Base-by-base conservation (phyloP, 2,113 vertebrate species). In the Raja brachyura region DNA sequence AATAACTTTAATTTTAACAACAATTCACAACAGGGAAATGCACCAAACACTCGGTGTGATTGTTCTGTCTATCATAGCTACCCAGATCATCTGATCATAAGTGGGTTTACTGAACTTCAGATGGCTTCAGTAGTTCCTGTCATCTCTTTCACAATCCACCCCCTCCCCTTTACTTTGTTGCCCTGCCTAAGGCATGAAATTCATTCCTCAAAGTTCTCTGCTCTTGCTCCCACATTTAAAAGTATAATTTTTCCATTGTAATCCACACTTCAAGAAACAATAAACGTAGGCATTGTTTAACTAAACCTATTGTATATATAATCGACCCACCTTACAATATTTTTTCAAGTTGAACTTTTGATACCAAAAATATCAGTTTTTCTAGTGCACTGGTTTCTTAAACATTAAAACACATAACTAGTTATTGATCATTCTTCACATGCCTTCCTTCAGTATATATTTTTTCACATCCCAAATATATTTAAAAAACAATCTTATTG, bases 1-100 rank as follows among this genome's bases (percentile, higher is more conserved):
- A 28, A 86, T n/a, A 63, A 61, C 28, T 86, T 86, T 85, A 59
- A 85, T 59, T 59, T 85, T 85, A 86, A n/a, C 56, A 86, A 28
- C 25, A 25, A 85, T 5, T n/a, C 81, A 61, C 81, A 14, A 22
- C 25, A 28, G 22, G 56, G 22, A n/a, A 56, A 61, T 56, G 59
- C 22, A 28, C 54, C 28, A 20, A n/a, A 86, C 28, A n/a, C n/a
- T 31, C 83, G 56, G 61, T 28, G n/a, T 86, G 16, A 63, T 63
- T 86, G 75, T 76, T 76, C 75, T 63, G 59, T 63, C 25, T 16
- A 63, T 86, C 28, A 85, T n/a, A 85, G 54, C 54, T 59, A 59
- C 81, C 56, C 22, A 59, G 81, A 10, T 85, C 14, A 86, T 14
- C 39, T 22, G 33, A n/a, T 10, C 81, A 85, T 63, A 59, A 86